Percentiles rank a stretch among this genome's conserved stretches.
phyloP scores from a whole-genome alignment of 2,888 invertebrate genomes.

The Chalcosyrphus nemorum region DNA sequence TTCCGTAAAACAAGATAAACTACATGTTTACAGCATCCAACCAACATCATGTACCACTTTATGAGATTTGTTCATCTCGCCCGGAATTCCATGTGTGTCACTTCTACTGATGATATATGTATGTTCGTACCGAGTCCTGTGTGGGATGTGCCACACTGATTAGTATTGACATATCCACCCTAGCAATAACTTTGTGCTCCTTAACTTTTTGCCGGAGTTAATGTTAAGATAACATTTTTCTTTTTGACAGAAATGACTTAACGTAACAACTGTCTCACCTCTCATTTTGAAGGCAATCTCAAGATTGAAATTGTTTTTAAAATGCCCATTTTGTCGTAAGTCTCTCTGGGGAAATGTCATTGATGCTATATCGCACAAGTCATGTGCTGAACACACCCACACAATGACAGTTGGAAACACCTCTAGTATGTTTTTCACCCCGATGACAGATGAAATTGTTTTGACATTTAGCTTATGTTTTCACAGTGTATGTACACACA shows the following conservation, averaged over 20 bases:
- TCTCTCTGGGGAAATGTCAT: constrained; percentile 62
- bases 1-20: constrained; percentile 62
- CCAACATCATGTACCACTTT: constrained; percentile 7
- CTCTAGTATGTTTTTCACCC: neutral
- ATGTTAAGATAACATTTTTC: constrained; percentile 55
- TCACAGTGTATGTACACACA: constrained; percentile 11
- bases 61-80: constrained; percentile 2
- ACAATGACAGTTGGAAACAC: constrained; percentile 17
- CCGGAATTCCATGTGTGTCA: constrained; percentile 17
- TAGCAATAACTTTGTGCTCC: constrained; percentile 32
- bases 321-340: constrained; percentile 11
- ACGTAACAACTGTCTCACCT: constrained; percentile 15
- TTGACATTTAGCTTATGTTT: constrained; percentile 70
- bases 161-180: constrained; percentile 72
- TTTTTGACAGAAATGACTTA: constrained; percentile 47
- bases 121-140: neutral
- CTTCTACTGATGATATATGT: constrained; percentile 8
- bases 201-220: constrained; percentile 38
- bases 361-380: constrained; percentile 54
- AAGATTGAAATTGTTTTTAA: constrained; percentile 62
- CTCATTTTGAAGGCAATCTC: constrained; percentile 10
- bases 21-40: constrained; percentile 29
- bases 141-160: constrained; percentile 54
- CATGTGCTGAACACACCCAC: constrained; percentile 48
- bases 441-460: constrained; percentile 59